Evolutionary conservation across 1,140 invertebrate genomes (phyloP).

Genomic region (Halesus radiatus): DNA sequence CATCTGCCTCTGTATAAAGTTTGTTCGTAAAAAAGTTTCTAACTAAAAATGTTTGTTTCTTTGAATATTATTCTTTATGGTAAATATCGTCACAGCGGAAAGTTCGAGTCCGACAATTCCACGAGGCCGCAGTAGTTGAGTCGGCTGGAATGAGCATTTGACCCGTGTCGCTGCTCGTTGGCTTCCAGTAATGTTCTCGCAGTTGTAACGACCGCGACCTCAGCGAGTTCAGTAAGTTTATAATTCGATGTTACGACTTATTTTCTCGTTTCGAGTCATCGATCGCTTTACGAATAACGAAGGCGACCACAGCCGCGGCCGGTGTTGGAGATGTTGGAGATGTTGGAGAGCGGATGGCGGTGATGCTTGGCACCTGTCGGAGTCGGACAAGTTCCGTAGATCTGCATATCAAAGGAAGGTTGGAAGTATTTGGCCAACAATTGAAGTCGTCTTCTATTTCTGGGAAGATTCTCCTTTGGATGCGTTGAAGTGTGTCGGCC

Average conservation of each 20-base stretch:
- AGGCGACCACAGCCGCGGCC: background rate
- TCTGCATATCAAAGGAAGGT: constrained; percentile 11
- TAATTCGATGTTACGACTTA: constrained; percentile 42
- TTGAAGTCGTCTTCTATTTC: background rate
- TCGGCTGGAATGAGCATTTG: constrained; percentile 1
- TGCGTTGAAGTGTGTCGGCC: too few relatives aligned
- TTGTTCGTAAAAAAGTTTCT: background rate
- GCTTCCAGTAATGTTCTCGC: constrained; percentile 12
- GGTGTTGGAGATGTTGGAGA: too few relatives aligned
- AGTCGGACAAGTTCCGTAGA: constrained; percentile 3
- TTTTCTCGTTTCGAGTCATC: constrained; percentile 19
- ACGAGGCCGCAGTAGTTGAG: background rate
- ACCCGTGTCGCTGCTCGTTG: constrained; percentile 7
- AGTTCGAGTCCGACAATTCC: background rate
- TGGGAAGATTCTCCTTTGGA: background rate
- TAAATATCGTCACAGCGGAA: background rate
- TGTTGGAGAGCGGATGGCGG: background rate
- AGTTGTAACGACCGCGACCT: constrained; percentile 31
- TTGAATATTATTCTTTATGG: constrained; percentile 13
- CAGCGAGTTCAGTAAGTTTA: constrained; percentile 27
- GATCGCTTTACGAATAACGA: constrained; percentile 34
- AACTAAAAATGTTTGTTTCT: background rate
- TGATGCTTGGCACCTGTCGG: constrained; percentile 16
- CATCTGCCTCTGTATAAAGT: background rate
- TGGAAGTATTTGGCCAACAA: constrained; percentile 9